A percentile compares a stretch with the other conserved stretches of the same genome.
These are phyloP conservation scores for Sitophilus oryzae DNA, from an alignment of 1,140 invertebrate species.

Conservation along the genomic window DNA sequence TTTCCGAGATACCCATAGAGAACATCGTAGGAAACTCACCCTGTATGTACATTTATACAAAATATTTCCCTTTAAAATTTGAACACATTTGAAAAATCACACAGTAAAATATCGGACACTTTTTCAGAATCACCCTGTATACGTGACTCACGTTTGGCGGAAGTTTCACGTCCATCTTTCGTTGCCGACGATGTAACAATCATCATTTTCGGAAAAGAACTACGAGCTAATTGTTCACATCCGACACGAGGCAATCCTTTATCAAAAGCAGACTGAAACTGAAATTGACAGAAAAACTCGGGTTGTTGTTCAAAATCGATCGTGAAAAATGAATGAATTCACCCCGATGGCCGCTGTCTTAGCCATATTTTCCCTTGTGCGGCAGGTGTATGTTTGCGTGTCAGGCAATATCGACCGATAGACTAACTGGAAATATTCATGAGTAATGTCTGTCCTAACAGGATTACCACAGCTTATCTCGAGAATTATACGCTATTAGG, in stretches of 20 bases:
- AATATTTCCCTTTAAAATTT: too few species aligned
- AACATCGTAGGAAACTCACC: too few species aligned
- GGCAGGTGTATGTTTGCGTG: constrained; percentile 2
- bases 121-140: too few species aligned
- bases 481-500: too few species aligned
- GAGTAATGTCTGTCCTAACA: too few species aligned
- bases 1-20: too few species aligned
- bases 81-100: too few species aligned
- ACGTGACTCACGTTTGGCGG: background rate
- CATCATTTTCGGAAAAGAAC: constrained; percentile 10
- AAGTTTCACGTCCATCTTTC: constrained; percentile 3
- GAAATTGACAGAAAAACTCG: constrained; percentile 11
- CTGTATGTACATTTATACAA: too few species aligned
- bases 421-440: background rate
- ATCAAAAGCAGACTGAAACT: constrained; percentile 7
- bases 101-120: too few species aligned
- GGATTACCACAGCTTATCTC: too few species aligned
- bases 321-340: constrained; percentile 22
- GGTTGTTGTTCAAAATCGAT: constrained; percentile 8
- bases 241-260: background rate
- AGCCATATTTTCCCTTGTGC: constrained; percentile 17
- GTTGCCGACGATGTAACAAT: constrained; percentile 17
- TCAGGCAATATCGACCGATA: background rate
- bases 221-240: background rate
- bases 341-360: constrained; percentile 24